Percentiles rank a stretch among this genome's conserved stretches.
Conservation (phyloP, 2,888 invertebrate species). For the Ochropacha duplaris region DNA sequence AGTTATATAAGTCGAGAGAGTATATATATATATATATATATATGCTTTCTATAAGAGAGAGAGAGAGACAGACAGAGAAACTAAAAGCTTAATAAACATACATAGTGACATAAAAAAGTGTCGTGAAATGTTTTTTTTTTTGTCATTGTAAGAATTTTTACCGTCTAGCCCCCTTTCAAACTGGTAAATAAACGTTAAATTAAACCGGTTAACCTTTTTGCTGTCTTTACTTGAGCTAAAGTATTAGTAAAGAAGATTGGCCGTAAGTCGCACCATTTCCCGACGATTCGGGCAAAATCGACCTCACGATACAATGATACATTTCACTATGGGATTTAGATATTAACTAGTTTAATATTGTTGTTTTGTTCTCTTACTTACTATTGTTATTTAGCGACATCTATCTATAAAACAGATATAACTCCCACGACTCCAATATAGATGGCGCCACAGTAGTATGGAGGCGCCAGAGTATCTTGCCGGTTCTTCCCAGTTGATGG, state of each 20-base stretch:
- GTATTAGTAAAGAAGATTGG: slow-evolving; percentile 75
- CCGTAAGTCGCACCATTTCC: slow-evolving; percentile 66
- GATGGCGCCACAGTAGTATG: too few relatives aligned
- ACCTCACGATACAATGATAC: slow-evolving; percentile 21
- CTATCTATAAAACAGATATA: neutral
- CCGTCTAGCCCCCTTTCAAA: too few relatives aligned
- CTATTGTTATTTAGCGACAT: neutral
- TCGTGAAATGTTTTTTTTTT: slow-evolving; percentile 6
- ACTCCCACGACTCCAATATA: neutral
- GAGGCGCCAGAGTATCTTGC: too few relatives aligned
- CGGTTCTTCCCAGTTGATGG: too few relatives aligned
- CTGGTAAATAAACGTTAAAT: too few relatives aligned
- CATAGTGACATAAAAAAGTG: too few relatives aligned
- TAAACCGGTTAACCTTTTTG: slow-evolving; percentile 19
- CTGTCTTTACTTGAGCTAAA: slow-evolving; percentile 49
- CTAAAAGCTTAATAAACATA: too few relatives aligned
- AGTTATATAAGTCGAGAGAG: too few relatives aligned
- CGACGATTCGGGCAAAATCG: slow-evolving; percentile 49
- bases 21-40: too few relatives aligned
- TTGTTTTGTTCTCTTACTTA: neutral
- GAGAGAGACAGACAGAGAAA: too few relatives aligned
- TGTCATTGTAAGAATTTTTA: neutral
- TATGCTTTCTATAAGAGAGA: too few relatives aligned
- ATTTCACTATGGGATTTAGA: neutral
- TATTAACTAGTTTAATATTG: neutral